Evolutionary conservation across 2,797 vertebrate species (phyloP), one percentile per base, ranked within the genome.

Genomic region (Anisognathus igniventris): DNA sequence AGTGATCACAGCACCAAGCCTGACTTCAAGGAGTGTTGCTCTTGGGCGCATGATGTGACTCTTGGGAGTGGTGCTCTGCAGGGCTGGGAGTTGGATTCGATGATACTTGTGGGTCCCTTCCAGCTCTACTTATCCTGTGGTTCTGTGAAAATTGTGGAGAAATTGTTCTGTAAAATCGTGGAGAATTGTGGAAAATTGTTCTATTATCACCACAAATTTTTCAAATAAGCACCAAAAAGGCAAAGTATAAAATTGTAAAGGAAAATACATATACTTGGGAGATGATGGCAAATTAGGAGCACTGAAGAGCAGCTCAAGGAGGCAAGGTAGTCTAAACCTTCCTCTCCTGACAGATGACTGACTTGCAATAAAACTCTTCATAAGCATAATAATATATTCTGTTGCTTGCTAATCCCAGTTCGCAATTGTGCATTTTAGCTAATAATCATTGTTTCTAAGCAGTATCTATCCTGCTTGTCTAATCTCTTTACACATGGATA

Each of bases 51-150:
- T 16, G 19, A 10, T 23, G 8, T 19, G 22, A 19, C 23, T 51
- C 19, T 20, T 45, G 39, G 22, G n/a, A 28, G 12, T 37, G n/a
- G 6, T 24, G 53, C 20, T 60, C 28, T 75, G 45, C 28, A 45
- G 45, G 10, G 8, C 47, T 33, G 10, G n/a, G 9, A 35, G 20
- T 1, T 67, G 54, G 10, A 60, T 24, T 39, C 4, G 0, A 3
- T 51, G 54, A 33, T 67, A 7, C 8, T 28, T 39, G 37, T 45
- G 62, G 3, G n/a, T 60, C 23, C 23, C 23, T 67, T 45, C n/a
- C 20, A 45, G 13, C 23, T n/a, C 39, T n/a, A 16, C 15, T 44
- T 39, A 39, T 21, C 31, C 33, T 30, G 28, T 67, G 54, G 24
- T 67, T 39, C n/a, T 76, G 33, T 30, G 47, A 53, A 76, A 74